These are phyloP conservation scores for Cantharis lateralis DNA, from an alignment of 2,888 invertebrate species.

Conservation along the genomic window DNA sequence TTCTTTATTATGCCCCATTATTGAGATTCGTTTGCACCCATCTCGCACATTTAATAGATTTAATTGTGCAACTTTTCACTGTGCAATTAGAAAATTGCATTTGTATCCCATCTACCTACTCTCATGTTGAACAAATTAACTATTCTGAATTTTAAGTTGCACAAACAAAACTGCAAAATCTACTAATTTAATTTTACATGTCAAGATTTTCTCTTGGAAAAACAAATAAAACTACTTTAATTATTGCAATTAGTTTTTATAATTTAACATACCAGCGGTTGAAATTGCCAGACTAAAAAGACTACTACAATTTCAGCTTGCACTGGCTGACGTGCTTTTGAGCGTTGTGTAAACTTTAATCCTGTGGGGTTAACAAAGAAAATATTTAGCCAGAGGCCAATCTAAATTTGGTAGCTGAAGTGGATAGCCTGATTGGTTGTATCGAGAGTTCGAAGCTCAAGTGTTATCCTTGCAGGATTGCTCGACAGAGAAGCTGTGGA, in stretches of 20 bases:
- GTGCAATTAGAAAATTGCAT: constrained; percentile 13
- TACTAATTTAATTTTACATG: background rate
- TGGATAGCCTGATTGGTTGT: constrained; percentile 53
- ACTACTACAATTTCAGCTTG: constrained; percentile 18
- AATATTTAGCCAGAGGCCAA: constrained; percentile 60
- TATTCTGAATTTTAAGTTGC: background rate
- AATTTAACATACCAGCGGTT: constrained; percentile 10
- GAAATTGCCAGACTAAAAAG: constrained; percentile 9
- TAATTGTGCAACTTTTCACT: constrained; percentile 18
- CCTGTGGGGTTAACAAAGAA: constrained; percentile 57
- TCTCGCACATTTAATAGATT: constrained; percentile 23
- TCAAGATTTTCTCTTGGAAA: background rate
- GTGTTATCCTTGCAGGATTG: constrained; percentile 55
- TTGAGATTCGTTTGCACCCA: constrained; percentile 24
- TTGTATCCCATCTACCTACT: background rate
- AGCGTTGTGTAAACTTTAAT: constrained; percentile 55
- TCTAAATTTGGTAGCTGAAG: constrained; percentile 57
- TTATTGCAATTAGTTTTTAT: constrained; percentile 3
- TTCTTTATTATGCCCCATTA: constrained; percentile 49
- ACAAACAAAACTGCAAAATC: background rate
- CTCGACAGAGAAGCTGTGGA: constrained; percentile 47
- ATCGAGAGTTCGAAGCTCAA: constrained; percentile 48
- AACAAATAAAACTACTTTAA: background rate
- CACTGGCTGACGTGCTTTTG: constrained; percentile 32
- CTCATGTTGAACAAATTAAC: background rate